Evolutionary conservation across 2,797 vertebrate species (phyloP), one percentile per base, ranked within the genome.

Genomic region (Petrocephalus schoutedeni): DNA sequence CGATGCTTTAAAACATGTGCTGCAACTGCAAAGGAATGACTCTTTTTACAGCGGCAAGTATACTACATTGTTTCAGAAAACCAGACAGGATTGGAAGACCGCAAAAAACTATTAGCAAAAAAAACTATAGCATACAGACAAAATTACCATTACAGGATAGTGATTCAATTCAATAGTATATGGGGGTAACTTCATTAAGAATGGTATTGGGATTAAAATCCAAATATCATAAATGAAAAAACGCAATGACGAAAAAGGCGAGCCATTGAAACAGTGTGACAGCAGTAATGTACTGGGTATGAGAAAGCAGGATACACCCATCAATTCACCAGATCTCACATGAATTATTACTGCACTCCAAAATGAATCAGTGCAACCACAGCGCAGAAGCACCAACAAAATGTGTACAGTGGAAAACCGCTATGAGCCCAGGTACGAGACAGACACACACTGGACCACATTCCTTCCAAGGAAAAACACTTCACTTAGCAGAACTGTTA

Each of bases 311-410:
- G 64, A 71, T 36, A 36, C 64, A 71, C 28, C 14, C 64, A 71
- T 36, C 32, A 16, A 71, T 71, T 28, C 32, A 71, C 64, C 64
- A 16, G 64, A 36, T 36, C 28, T 16, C 28, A 16, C 12, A 71
- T 71, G 28, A 71, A 71, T 71, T 71, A 71, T 71, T 12, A 71
- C 64, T 71, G 64, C 64, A 71, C 64, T 71, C 64, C 64, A 71
- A 36, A 71, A 28, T 71, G 64, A 71, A 71, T 71, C 32, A 16
- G 12, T 71, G 64, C 28, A 36, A 71, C 64, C 64, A 36, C 23
- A 71, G 4, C 14, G 28, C 64, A 71, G 64, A 71, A 71, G 64
- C 28, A 16, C 3, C 12, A 32, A 32, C 23, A 36, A 16, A 16
- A 36, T 71, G 14, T 71, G 64, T 71, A 71, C 14, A 36, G 64